A percentile compares a stretch with the other conserved stretches of the same genome.
Conservation (phyloP, 1,140 invertebrate species). For the Argopecten irradians region DNA sequence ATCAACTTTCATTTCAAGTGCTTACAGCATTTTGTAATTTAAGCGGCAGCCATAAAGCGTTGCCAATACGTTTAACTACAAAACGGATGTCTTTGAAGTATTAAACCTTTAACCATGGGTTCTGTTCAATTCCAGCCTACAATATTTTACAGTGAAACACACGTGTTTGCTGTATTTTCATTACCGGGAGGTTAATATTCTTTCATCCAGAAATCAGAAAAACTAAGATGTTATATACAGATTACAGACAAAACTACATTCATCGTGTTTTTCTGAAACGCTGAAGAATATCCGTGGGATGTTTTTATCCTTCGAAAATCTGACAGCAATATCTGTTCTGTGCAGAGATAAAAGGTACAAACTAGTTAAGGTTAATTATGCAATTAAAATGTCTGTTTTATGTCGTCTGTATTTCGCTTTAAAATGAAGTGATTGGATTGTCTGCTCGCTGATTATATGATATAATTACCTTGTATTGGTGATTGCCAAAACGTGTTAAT, state of each 20-base stretch:
- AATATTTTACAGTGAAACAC: not conserved
- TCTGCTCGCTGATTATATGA: not conserved
- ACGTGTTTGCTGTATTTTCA: not conserved
- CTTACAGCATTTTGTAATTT: not conserved
- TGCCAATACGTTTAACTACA: not conserved
- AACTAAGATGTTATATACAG: not conserved
- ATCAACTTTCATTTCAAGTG: not conserved
- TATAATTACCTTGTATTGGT: not conserved
- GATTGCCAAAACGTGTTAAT: constrained; percentile 2
- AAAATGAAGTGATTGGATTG: not conserved
- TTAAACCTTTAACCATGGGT: not conserved
- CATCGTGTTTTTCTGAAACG: not conserved
- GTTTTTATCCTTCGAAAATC: not conserved
- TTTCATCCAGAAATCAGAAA: constrained; percentile 10
- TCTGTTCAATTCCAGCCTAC: not conserved
- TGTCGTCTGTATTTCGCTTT: not conserved
- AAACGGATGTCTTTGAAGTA: not conserved
- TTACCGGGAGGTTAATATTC: not conserved
- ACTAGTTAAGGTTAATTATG: not conserved
- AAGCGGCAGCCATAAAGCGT: not conserved
- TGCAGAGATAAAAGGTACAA: not conserved
- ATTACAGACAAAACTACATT: not conserved
- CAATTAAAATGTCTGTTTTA: not conserved
- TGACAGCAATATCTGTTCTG: not conserved
- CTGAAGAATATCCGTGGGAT: not conserved